Evolutionary conservation across 2,797 vertebrate genomes (phyloP), one percentile per base, ranked within the genome.

Genomic region (Thunnus albacares): DNA sequence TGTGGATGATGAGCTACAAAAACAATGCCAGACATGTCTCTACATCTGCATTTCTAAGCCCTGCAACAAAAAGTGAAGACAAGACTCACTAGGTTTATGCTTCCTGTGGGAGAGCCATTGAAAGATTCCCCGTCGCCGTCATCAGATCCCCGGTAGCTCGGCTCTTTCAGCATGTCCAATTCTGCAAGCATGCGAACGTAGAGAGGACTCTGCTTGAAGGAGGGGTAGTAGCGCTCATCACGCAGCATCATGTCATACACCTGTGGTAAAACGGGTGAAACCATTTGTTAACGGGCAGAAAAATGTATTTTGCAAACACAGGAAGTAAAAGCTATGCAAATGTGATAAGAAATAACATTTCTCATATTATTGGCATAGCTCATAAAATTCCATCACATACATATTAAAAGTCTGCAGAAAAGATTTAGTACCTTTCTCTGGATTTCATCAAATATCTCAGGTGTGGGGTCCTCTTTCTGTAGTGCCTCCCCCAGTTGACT

Each of bases 121-220:
- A 98, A 99, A 61, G 98, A 99, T 86, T 99, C 98, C 90, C 94
- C 96, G 30, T 99, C 98, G 0, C 98, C 98, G 22, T 99, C 98
- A 56, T 99, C 98, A 5, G 98, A 99, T 28, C 98, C 98, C 87
- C 97, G 95, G 92, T 97, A 99, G 93, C 98, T 99, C 2, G 98
- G 98, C 93, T 99, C 98, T 88, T 99, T 99, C 83, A 99, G 91
- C 98, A 99, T 99, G 92, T 99, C 98, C 83, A 99, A 92, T 89
- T 99, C 98, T 6, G 98, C 98, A 33, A 99, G 94, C 98, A 99
- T 99, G 53, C 97, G 97, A 18, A 99, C 96, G 22, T 99, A 99
- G 35, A 99, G 95, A 5, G 96, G 96, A 24, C 98, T 97, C 92
- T 98, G 98, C 87, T 96, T 97, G 93, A 99, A 99, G 0, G 97